phyloP scores from a whole-genome alignment of 2,888 invertebrate species.

The Villa cingulata region DNA sequence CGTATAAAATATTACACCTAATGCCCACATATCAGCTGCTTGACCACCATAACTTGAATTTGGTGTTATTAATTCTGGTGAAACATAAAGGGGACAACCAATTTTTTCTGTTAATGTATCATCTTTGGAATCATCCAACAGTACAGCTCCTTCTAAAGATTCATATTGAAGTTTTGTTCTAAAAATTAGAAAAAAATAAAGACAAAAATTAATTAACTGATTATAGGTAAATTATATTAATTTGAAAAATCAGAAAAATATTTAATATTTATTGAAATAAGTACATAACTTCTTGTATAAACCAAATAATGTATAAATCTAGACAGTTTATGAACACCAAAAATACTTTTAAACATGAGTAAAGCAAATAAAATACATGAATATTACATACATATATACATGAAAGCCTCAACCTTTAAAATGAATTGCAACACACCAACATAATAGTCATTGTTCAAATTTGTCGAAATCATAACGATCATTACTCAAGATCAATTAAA shows the following conservation, averaged over 20 bases:
- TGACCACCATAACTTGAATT: slow-evolving; percentile 31
- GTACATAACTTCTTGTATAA: too few species aligned
- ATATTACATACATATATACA: too few species aligned
- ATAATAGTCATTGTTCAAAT: neutral
- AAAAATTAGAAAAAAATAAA: slow-evolving; percentile 9
- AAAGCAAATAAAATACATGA: too few species aligned
- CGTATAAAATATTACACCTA: slow-evolving; percentile 33
- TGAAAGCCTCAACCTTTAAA: neutral
- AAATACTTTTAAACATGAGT: too few species aligned
- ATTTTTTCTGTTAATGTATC: slow-evolving; percentile 32
- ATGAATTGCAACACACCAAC: neutral
- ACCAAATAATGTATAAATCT: too few species aligned
- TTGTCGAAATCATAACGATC: neutral
- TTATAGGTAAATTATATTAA: too few species aligned
- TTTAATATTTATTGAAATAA: too few species aligned
- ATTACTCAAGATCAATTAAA: neutral
- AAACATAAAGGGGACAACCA: slow-evolving; percentile 33
- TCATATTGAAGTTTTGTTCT: slow-evolving; percentile 34
- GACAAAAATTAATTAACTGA: neutral
- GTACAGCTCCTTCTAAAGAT: slow-evolving; percentile 33
- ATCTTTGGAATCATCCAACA: slow-evolving; percentile 28
- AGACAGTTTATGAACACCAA: too few species aligned
- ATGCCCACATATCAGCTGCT: slow-evolving; percentile 34
- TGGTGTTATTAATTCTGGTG: slow-evolving; percentile 30
- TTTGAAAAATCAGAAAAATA: too few species aligned